These are phyloP conservation scores for Gymnocheta viridis DNA, from an alignment of 2,888 invertebrate genomes.

Conservation along the genomic window DNA sequence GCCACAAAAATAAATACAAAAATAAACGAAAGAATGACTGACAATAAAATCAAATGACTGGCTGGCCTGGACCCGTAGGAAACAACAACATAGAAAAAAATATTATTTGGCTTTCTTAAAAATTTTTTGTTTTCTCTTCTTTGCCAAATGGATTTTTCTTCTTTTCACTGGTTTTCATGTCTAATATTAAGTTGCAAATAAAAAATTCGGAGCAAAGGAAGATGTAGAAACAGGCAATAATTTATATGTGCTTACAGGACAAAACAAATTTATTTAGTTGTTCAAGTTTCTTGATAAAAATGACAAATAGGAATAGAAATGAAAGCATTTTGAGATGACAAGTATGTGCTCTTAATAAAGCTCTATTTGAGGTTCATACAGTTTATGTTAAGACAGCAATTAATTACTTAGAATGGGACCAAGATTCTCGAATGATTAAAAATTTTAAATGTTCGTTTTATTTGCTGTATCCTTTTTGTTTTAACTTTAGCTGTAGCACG, in stretches of 20 bases:
- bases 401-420: neutral
- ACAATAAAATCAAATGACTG: neutral
- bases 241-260: neutral
- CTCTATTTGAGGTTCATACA: neutral
- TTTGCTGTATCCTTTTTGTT: neutral
- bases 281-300: neutral
- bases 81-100: conserved; percentile 23
- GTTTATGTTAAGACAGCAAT: conserved; percentile 12
- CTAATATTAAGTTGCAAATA: neutral
- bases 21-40: conserved; percentile 8
- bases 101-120: conserved; percentile 12
- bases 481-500: neutral
- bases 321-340: neutral
- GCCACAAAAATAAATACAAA: conserved; percentile 8
- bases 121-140: conserved; percentile 1
- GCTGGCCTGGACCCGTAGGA: neutral
- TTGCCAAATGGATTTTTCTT: neutral
- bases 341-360: conserved; percentile 2
- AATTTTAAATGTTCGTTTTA: neutral
- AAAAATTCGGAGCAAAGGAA: neutral
- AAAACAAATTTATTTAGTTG: conserved; percentile 1
- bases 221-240: neutral
- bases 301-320: neutral
- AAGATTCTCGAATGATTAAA: neutral
- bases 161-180: neutral